Evolutionary conservation across 2,888 invertebrate species (phyloP).

Genomic region (Thumatha senex): DNA sequence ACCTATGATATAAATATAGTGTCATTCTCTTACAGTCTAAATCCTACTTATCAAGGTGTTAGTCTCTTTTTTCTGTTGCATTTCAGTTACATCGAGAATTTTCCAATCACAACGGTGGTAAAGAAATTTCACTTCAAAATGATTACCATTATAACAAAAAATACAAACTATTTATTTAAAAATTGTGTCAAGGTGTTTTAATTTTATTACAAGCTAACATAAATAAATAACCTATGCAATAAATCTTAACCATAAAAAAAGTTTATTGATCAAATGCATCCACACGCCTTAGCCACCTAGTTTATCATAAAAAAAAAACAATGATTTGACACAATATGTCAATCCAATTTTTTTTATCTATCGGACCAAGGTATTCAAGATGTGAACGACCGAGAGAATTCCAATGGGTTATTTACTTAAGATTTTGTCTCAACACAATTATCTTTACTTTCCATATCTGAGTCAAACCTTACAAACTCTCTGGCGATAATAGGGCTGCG

Average conservation of each 20-base stretch:
- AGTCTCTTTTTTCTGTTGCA: no score
- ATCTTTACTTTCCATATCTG: constrained; percentile 30
- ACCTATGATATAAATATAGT: no score
- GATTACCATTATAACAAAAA: no score
- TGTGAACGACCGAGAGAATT: constrained; percentile 4
- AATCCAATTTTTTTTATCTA: not conserved
- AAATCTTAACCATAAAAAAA: not conserved
- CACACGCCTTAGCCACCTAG: not conserved
- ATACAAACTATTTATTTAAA: no score
- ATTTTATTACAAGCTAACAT: no score
- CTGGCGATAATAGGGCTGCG: constrained; percentile 43
- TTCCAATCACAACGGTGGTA: no score
- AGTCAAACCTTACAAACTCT: constrained; percentile 41
- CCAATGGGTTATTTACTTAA: constrained; percentile 12
- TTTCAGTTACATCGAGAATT: no score
- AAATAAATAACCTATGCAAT: no score
- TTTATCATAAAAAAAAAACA: not conserved
- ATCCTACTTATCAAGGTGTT: no score
- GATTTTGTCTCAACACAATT: constrained; percentile 30
- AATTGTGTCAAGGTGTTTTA: no score
- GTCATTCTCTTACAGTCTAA: no score
- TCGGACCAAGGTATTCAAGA: not conserved
- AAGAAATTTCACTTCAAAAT: no score
- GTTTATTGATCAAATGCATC: not conserved
- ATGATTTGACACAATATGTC: constrained; percentile 5